Conservation (phyloP, 1,140 invertebrate genomes). For the Hylyphantes graminicola region DNA sequence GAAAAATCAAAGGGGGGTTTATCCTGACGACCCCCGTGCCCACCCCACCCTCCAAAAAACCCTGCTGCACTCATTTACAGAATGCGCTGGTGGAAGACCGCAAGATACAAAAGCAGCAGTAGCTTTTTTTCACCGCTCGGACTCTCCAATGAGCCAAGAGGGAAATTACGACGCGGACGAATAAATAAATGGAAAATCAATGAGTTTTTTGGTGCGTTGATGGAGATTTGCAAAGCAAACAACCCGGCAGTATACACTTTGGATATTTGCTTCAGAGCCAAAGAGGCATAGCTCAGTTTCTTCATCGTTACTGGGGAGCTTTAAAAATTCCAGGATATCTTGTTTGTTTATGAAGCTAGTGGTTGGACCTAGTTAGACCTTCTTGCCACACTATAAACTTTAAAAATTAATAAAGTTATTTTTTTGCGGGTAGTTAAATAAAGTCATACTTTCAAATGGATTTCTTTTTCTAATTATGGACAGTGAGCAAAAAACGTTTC, state of each 20-base stretch:
- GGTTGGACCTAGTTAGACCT: no score
- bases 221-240: conserved; percentile 27
- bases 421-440: no score
- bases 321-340: no score
- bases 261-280: no score
- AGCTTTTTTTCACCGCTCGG: conserved; percentile 18
- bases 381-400: no score
- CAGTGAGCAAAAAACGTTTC: no score
- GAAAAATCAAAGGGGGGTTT: conserved; percentile 54
- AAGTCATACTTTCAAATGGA: no score
- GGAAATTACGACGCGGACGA: conserved; percentile 38
- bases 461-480: no score
- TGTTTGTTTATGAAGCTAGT: no score
- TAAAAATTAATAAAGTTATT: no score
- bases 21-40: conserved; percentile 17
- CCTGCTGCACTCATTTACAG: conserved; percentile 52
- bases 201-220: conserved; percentile 18
- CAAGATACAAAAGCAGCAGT: conserved; percentile 45
- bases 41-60: conserved; percentile 50
- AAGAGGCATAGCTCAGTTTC: no score
- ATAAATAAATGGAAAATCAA: conserved; percentile 59
- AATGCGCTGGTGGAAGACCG: conserved; percentile 51
- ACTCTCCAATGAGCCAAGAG: conserved; percentile 52
- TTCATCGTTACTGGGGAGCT: no score
- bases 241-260: not conserved